Base-by-base conservation (phyloP, 2,888 invertebrate genomes). In the Erpobdella octoculata region DNA sequence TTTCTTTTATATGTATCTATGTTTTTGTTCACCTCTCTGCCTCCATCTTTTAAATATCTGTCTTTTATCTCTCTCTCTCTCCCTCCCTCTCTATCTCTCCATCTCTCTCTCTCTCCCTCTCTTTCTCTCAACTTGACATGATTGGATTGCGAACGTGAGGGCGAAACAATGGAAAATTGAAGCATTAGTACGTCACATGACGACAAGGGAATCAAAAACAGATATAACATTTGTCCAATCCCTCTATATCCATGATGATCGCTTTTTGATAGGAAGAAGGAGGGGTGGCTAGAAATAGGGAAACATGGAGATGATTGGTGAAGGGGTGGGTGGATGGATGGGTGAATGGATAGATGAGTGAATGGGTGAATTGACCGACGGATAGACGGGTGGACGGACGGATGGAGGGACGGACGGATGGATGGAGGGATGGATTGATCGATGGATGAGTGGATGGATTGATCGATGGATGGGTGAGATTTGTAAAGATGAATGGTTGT, bases 141-240 rank as follows among this genome's bases (percentile, higher is more conserved):
- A 28, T 6, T 2, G 18, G 53, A 53, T 8, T 53, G 53, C 53
- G 28, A 6, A 53, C 53, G 53, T 53, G 53, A 53, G 21, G 53
- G 53, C 53, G 53, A 53, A 28, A 53, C 53, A 53, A 53, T 53
- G 53, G 53, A 53, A 53, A 53, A 53, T 53, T 53, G 53, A 53
- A 28, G 53, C 21, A 53, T 53, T 53, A 53, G 28, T n/a, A 28
- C 53, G 21, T 53, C 21, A 25, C 53, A 53, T 8, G 53, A 53
- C 21, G n/a, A 53, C 53, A 28, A 25, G 21, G 21, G 53, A n/a
- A 53, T 25, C 28, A 28, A 28, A 53, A 53, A 53, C 28, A 28
- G 53, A 53, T 21, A 53, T 28, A 53, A 25, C 53, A 53, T 53
- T 53, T 28, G 53, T 53, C 53, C 53, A 25, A 53, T 53, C 53